A percentile compares a stretch with the other conserved stretches of the same genome.
Conservation (phyloP, 2,113 vertebrate species). For the Toxotes jaculatrix region DNA sequence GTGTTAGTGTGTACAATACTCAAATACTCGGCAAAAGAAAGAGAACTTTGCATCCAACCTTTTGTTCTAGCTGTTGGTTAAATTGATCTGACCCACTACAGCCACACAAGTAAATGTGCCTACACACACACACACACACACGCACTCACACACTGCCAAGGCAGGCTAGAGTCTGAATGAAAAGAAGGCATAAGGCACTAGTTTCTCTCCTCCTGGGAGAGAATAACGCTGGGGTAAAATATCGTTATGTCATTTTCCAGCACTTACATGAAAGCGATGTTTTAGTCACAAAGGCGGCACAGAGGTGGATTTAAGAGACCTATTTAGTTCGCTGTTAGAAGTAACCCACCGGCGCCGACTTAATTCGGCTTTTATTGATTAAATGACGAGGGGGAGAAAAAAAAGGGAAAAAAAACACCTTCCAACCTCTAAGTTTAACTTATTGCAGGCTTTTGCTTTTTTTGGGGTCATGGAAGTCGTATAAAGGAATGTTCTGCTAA, state of each 20-base stretch:
- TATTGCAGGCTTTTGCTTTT: not conserved
- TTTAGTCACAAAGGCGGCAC: not conserved
- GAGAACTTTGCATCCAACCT: conserved; percentile 50
- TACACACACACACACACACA: not conserved
- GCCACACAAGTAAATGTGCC: conserved; percentile 1
- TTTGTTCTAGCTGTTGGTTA: conserved; percentile 20
- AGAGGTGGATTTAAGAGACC: not conserved
- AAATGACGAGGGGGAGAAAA: conserved; percentile 1
- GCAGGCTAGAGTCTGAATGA: conserved; percentile 23
- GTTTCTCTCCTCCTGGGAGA: not conserved
- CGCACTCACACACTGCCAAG: conserved; percentile 18
- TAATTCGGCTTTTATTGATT: conserved; percentile 42
- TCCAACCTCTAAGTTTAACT: conserved; percentile 37
- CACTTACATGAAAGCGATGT: not conserved
- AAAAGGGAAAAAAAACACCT: conserved; percentile 11
- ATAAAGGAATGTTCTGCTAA: not conserved
- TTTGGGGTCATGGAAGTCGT: too few relatives aligned
- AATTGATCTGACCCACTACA: conserved; percentile 37
- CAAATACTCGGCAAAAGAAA: conserved; percentile 23
- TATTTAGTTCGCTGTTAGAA: conserved; percentile 18
- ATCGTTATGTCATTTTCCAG: not conserved
- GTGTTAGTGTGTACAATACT: not conserved
- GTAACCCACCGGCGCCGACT: conserved; percentile 35
- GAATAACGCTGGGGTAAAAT: not conserved
- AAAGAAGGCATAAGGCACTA: conserved; percentile 3